Evolutionary conservation across 2,797 vertebrate species (phyloP).

Genomic region (Brachyrhaphis roseni): DNA sequence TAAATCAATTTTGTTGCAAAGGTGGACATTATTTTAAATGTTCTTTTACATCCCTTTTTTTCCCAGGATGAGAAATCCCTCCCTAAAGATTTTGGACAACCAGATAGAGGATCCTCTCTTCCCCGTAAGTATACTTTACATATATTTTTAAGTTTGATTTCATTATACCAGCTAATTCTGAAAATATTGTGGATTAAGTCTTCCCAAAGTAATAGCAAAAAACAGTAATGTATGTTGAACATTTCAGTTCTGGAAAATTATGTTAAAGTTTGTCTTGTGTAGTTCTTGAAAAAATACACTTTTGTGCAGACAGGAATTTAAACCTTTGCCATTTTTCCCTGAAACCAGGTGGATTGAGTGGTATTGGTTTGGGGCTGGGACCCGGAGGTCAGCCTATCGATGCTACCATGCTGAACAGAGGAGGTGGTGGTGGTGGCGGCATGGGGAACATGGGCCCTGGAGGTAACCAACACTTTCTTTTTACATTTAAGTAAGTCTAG

Average conservation of each 20-base stretch:
- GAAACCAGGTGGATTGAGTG: constrained; percentile 91
- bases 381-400: constrained; percentile 97
- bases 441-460: constrained; percentile 94
- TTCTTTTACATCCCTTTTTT: constrained; percentile 13
- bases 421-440: constrained; percentile 81
- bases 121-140: constrained; percentile 86
- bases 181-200: background rate
- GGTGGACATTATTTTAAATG: background rate
- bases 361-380: constrained; percentile 94
- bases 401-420: constrained; percentile 92
- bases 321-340: background rate
- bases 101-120: constrained; percentile 90
- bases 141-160: background rate
- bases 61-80: constrained; percentile 93
- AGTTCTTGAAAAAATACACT: background rate
- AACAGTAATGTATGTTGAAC: background rate
- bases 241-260: background rate
- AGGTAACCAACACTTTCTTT: constrained; percentile 65
- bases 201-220: background rate
- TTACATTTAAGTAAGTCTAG: background rate
- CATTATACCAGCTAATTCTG: background rate
- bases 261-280: background rate
- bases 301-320: background rate
- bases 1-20: accelerated
- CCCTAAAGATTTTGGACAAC: constrained; percentile 95